Evolutionary conservation across 2,888 invertebrate genomes (phyloP).

Genomic region (Linnaemya vulpina): DNA sequence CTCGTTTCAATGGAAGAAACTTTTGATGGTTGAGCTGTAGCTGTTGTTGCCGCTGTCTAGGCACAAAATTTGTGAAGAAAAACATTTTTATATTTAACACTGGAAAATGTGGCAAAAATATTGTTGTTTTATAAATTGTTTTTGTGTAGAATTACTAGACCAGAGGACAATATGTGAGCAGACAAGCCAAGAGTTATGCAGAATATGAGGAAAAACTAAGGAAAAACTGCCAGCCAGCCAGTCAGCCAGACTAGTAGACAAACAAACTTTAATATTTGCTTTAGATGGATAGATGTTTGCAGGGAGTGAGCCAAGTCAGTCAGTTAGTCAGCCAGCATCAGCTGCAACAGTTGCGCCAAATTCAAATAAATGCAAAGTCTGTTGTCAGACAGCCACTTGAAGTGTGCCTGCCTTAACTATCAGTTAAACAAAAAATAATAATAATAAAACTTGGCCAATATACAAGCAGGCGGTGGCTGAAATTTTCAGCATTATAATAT

Average conservation of each 20-base stretch:
- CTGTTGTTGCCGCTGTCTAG: slow-evolving; percentile 47
- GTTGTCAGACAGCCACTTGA: slow-evolving; percentile 66
- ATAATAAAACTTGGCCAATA: slow-evolving; percentile 47
- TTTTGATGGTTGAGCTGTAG: slow-evolving; percentile 23
- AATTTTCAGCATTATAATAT: slow-evolving; percentile 39
- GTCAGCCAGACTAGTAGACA: slow-evolving; percentile 18
- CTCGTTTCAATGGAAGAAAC: slow-evolving; percentile 10
- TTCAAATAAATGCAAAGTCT: slow-evolving; percentile 24
- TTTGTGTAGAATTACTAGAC: slow-evolving; percentile 34
- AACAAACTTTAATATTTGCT: slow-evolving; percentile 42
- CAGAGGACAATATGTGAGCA: slow-evolving; percentile 15
- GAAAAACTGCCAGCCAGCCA: not conserved
- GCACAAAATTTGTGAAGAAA: slow-evolving; percentile 21
- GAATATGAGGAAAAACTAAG: not conserved
- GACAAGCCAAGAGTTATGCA: slow-evolving; percentile 46
- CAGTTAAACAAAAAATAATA: slow-evolving; percentile 12
- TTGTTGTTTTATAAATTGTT: slow-evolving; percentile 27
- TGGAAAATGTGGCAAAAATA: slow-evolving; percentile 67
- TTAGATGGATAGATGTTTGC: slow-evolving; percentile 57
- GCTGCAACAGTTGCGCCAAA: slow-evolving; percentile 43
- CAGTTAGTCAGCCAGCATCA: slow-evolving; percentile 54
- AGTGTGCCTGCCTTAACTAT: slow-evolving; percentile 64
- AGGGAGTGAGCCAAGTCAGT: slow-evolving; percentile 69
- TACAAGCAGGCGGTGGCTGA: slow-evolving; percentile 59
- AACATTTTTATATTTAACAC: slow-evolving; percentile 21